phyloP scores from a whole-genome alignment of 2,797 vertebrate species.

The Lates japonicus region DNA sequence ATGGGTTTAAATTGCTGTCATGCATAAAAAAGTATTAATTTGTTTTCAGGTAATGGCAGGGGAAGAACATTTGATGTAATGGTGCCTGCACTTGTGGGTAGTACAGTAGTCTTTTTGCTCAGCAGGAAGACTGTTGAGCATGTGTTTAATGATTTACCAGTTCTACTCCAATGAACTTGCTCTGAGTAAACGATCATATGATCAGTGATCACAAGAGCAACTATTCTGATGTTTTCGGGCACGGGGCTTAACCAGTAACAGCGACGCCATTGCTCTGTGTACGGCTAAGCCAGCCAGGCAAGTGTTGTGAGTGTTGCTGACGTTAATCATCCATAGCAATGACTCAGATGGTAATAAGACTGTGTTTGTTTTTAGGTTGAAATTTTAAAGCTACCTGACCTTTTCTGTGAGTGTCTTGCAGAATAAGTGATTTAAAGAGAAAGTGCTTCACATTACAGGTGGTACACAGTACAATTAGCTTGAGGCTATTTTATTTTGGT shows the following conservation, averaged over 20 bases:
- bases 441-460: slow-evolving; percentile 63
- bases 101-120: slow-evolving; percentile 80
- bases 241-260: slow-evolving; percentile 76
- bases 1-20: slow-evolving; percentile 72
- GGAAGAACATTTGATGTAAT: slow-evolving; percentile 74
- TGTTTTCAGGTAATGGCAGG: slow-evolving; percentile 76
- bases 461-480: slow-evolving; percentile 69
- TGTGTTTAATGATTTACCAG: slow-evolving; percentile 95
- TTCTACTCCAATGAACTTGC: slow-evolving; percentile 91
- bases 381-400: slow-evolving; percentile 90
- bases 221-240: slow-evolving; percentile 84
- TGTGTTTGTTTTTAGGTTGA: slow-evolving; percentile 86
- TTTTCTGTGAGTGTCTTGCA: slow-evolving; percentile 83
- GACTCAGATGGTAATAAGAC: slow-evolving; percentile 82
- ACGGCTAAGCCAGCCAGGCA: slow-evolving; percentile 79
- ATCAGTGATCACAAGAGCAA: slow-evolving; percentile 94
- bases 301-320: slow-evolving; percentile 87
- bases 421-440: slow-evolving; percentile 86
- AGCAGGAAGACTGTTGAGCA: slow-evolving; percentile 83
- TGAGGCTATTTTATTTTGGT: slow-evolving; percentile 66
- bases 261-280: slow-evolving; percentile 81
- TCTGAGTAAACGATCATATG: slow-evolving; percentile 94
- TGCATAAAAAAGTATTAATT: slow-evolving; percentile 68
- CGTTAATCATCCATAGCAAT: slow-evolving; percentile 93
- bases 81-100: slow-evolving; percentile 65